Base-by-base conservation (phyloP, 2,888 invertebrate species). In the Lysandra coridon region DNA sequence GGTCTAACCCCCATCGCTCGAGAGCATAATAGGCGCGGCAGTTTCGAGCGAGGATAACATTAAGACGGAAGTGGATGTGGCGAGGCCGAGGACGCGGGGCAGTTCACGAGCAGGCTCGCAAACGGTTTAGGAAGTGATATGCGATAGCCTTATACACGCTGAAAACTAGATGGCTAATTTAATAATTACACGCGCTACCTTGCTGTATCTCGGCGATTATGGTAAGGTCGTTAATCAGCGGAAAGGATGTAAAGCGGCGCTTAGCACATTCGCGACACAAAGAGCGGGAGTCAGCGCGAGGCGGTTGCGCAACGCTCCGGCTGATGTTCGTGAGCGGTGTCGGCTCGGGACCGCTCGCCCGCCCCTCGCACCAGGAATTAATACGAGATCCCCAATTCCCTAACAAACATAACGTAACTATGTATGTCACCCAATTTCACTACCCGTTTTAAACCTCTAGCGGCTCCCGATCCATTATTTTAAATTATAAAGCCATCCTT, bases 61-160 rank as follows among this genome's bases (percentile, higher is more conserved):
- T 88, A 86, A 94, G 86, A 91, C 94, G 94, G 94, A 94, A 94
- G 93, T 89, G 86, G 86, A 83, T 84, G 85, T 85, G 87, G 88
- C 94, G 91, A 94, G 93, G 94, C 90, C 93, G 93, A 92, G 93
- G 93, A 91, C 93, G 89, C 86, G 85, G 88, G 87, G 88, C 91
- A 91, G 93, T 93, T 92, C 92, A 91, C 89, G 88, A 90, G 90
- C 89, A 87, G 88, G 88, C 88, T 86, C 86, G 87, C 86, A 85
- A 87, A 85, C 85, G 85, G 86, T 89, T 86, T 88, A 87, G 88
- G 88, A 87, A 86, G 86, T 89, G 49, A 30, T 12, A 74, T 44
- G n/a, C 75, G 75, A 75, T 75, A 75, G 75, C 44, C 75, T 75
- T 49, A 75, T 23, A 44, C 49, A 75, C 44, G 7, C 49, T 49